These are phyloP conservation scores for Pangasius sanitwongsei DNA, from an alignment of 2,797 vertebrate species.

Conservation along the genomic window DNA sequence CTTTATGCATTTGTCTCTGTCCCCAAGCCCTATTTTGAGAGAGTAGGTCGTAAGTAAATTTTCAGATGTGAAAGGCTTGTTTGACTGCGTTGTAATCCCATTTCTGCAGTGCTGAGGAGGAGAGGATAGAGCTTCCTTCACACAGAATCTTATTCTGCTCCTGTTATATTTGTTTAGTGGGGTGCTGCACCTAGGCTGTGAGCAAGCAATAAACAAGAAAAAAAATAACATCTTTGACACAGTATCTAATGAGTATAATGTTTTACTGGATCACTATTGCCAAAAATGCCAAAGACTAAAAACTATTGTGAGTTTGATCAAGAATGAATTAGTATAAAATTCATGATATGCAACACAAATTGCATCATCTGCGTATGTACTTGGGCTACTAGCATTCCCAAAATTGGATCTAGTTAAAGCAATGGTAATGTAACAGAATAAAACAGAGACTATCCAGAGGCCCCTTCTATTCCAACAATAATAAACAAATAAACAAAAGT, in stretches of 20 bases:
- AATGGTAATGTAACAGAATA: background rate
- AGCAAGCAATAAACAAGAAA: constrained; percentile 20
- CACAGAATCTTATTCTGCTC: constrained; percentile 38
- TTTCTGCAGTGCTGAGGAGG: constrained; percentile 56
- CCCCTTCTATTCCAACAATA: background rate
- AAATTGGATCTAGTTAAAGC: background rate
- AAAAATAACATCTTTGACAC: background rate
- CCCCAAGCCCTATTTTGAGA: constrained; percentile 37
- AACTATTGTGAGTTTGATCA: background rate
- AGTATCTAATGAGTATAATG: constrained; percentile 5
- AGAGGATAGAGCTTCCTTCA: constrained; percentile 43
- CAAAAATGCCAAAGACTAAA: background rate
- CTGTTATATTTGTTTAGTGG: constrained; percentile 41
- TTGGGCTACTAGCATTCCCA: background rate
- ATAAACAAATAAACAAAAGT: background rate
- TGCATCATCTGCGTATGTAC: background rate
- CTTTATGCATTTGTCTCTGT: constrained; percentile 43
- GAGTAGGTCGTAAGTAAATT: constrained; percentile 49
- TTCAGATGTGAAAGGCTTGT: constrained; percentile 50
- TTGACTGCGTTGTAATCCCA: constrained; percentile 55
- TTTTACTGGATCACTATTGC: background rate
- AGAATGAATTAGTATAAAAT: background rate
- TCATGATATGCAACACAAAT: background rate
- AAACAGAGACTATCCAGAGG: background rate
- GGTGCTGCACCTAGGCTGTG: constrained; percentile 23